Evolutionary conservation across 2,888 invertebrate genomes (phyloP).

Genomic region (Dryadula phaetusa): DNA sequence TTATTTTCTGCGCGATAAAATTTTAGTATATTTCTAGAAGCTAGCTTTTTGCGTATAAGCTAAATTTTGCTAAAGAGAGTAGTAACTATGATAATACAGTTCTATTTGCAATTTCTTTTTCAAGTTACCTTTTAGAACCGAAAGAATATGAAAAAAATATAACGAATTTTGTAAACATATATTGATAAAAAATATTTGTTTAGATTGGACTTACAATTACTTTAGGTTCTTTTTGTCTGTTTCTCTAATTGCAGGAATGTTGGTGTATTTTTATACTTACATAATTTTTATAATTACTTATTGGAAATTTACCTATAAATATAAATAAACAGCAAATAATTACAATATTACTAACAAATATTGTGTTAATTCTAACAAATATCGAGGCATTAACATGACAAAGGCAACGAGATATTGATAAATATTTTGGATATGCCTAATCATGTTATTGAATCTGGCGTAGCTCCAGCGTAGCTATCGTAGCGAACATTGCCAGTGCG

Average conservation of each 20-base stretch:
- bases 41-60: slow-evolving; percentile 24
- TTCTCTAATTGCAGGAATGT: no score
- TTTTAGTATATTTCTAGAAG: slow-evolving; percentile 32
- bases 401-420: slow-evolving; percentile 46
- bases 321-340: neutral
- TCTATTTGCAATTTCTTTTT: slow-evolving; percentile 13
- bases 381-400: slow-evolving; percentile 37
- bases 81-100: slow-evolving; percentile 6
- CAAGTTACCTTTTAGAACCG: neutral
- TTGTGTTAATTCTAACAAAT: slow-evolving; percentile 22
- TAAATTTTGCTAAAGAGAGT: slow-evolving; percentile 19
- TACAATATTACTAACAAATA: slow-evolving; percentile 8
- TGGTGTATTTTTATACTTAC: neutral
- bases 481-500: slow-evolving; percentile 59
- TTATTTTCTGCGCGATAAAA: slow-evolving; percentile 40
- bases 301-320: no score
- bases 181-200: no score
- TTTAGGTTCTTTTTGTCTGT: no score
- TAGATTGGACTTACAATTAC: no score
- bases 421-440: slow-evolving; percentile 54
- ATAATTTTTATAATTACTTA: neutral
- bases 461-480: slow-evolving; percentile 58
- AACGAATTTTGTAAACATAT: no score
- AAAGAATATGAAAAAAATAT: no score
- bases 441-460: slow-evolving; percentile 63